Percentiles rank a stretch among this genome's conserved stretches.
These are phyloP conservation scores for Ganaspis sp. DNA, from an alignment of 1,140 invertebrate species.

Conservation along the genomic window DNA sequence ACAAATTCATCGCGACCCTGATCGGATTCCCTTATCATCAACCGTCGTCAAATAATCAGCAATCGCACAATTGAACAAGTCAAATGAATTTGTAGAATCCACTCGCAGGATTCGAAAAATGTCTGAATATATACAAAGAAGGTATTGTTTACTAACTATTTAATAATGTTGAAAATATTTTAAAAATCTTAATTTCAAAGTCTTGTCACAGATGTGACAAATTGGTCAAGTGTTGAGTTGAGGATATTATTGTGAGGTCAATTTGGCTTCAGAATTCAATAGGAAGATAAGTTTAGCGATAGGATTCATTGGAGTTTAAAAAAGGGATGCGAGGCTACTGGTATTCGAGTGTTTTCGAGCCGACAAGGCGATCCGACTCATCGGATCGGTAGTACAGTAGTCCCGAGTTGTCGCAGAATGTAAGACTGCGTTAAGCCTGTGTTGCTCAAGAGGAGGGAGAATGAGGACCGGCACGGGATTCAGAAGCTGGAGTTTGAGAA, in stretches of 20 bases:
- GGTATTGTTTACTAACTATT: no score
- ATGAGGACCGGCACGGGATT: conserved; percentile 45
- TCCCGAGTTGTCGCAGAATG: conserved; percentile 61
- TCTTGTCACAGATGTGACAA: not conserved
- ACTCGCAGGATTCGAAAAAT: no score
- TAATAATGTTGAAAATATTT: no score
- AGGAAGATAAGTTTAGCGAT: conserved; percentile 12
- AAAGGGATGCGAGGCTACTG: conserved; percentile 48
- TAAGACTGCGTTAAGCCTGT: conserved; percentile 69
- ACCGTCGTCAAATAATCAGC: no score
- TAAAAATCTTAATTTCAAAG: no score
- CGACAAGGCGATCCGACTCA: conserved; percentile 40
- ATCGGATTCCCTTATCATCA: no score
- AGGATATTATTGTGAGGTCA: conserved; percentile 25
- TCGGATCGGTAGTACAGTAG: conserved; percentile 53
- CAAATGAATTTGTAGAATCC: no score
- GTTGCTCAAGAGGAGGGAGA: conserved; percentile 52
- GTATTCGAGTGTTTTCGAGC: conserved; percentile 29
- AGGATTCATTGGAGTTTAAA: conserved; percentile 26
- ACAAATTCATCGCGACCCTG: no score
- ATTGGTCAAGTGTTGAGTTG: conserved; percentile 2
- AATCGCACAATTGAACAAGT: no score
- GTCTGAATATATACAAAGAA: no score
- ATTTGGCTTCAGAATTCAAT: conserved; percentile 1
- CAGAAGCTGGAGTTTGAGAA: conserved; percentile 45